A percentile compares a stretch with the other conserved stretches of the same genome.
Evolutionary conservation across 2,797 vertebrate genomes (phyloP).

Genomic region (Cirrhinus mrigala): DNA sequence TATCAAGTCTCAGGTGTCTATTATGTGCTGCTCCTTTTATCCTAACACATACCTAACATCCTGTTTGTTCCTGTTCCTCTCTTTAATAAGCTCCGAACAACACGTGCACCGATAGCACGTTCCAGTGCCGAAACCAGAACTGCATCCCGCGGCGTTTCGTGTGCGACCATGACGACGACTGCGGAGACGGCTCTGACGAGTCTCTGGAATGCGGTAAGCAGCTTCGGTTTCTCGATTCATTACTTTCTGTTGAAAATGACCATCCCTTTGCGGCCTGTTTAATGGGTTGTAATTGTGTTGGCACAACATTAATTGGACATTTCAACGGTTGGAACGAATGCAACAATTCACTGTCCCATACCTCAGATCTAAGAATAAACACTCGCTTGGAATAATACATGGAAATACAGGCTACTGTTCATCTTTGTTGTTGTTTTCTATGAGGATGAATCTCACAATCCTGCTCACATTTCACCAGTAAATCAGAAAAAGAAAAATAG

Average conservation of each 20-base stretch:
- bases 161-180: constrained; percentile 86
- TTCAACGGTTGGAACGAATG: not conserved
- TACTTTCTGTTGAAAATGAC: not conserved
- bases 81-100: constrained; percentile 55
- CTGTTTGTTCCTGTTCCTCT: constrained; percentile 16
- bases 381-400: not conserved
- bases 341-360: not conserved
- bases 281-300: constrained; percentile 31
- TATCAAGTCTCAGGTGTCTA: not conserved
- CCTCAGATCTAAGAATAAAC: constrained; percentile 9
- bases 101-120: constrained; percentile 55
- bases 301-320: constrained; percentile 16
- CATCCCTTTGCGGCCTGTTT: not conserved
- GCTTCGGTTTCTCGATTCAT: not conserved
- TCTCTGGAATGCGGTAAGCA: constrained; percentile 83
- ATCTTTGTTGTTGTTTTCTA: not conserved
- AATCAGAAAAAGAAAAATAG: not conserved
- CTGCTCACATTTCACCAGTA: not conserved
- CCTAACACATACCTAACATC: not conserved
- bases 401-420: not conserved
- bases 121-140: constrained; percentile 73
- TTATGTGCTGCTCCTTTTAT: not conserved
- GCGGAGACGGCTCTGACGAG: constrained; percentile 87
- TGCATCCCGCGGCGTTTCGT: constrained; percentile 87
- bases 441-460: not conserved